Evolutionary conservation across 2,888 invertebrate genomes (phyloP).

Genomic region (Lepidonotus clava): DNA sequence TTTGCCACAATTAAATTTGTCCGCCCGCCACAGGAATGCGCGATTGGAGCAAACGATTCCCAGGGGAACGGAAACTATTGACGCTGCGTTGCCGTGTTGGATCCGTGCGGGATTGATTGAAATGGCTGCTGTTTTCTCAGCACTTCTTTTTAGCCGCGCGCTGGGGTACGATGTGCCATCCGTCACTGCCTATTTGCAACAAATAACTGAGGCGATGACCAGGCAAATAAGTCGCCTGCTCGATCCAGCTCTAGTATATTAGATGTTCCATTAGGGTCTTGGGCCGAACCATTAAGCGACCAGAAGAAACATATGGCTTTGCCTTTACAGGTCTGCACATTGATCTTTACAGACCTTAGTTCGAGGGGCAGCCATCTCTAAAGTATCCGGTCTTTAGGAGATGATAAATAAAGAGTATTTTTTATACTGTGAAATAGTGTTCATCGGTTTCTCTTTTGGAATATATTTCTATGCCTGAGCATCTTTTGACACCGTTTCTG

Average conservation of each 20-base stretch:
- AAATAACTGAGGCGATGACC: background rate
- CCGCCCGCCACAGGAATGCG: background rate
- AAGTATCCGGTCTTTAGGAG: no score
- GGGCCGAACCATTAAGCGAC: no score
- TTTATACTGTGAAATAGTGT: no score
- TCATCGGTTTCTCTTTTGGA: no score
- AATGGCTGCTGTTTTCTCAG: conserved; percentile 1
- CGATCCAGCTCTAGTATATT: background rate
- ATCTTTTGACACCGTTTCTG: no score
- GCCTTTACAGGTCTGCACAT: no score
- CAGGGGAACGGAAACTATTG: conserved; percentile 6
- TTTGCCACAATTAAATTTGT: conserved; percentile 17
- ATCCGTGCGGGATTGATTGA: background rate
- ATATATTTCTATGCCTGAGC: no score
- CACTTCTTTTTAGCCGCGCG: background rate
- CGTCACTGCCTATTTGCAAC: background rate
- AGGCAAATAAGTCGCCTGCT: background rate
- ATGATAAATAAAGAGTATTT: no score
- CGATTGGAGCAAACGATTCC: background rate
- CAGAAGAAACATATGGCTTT: no score
- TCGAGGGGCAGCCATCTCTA: no score
- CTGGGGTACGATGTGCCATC: background rate
- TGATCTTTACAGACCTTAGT: no score
- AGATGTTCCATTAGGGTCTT: background rate
- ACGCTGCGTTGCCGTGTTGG: background rate